Evolutionary conservation across 2,797 vertebrate species (phyloP).

Genomic region (Ptychadena robeensis): DNA sequence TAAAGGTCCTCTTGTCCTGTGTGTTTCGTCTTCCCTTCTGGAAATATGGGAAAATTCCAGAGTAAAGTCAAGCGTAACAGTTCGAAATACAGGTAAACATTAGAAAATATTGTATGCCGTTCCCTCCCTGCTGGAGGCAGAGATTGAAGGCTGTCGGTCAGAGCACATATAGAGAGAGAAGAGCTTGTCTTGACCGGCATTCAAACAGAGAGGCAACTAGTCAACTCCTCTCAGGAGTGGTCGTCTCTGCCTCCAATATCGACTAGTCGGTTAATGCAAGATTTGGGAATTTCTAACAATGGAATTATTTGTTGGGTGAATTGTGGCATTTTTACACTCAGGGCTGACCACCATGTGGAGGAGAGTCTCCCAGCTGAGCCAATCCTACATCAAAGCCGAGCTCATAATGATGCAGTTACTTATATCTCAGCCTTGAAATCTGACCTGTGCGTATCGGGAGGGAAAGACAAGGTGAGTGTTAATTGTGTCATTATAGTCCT

Average conservation of each 20-base stretch:
- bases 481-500: neutral
- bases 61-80: slow-evolving; percentile 86
- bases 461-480: slow-evolving; percentile 84
- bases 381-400: slow-evolving; percentile 76
- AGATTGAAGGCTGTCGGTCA: too few species aligned
- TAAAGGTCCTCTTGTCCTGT: neutral
- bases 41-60: slow-evolving; percentile 89
- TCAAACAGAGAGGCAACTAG: too few species aligned
- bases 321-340: slow-evolving; percentile 61
- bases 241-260: too few species aligned
- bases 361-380: slow-evolving; percentile 68
- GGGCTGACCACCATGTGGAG: slow-evolving; percentile 72
- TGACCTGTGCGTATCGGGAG: slow-evolving; percentile 89
- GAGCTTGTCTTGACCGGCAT: too few species aligned
- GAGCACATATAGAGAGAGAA: too few species aligned
- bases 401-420: slow-evolving; percentile 81
- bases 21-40: neutral
- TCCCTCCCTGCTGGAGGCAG: too few species aligned
- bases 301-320: too few species aligned
- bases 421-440: slow-evolving; percentile 83
- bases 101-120: too few species aligned
- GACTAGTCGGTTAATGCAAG: too few species aligned
- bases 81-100: slow-evolving; percentile 85
- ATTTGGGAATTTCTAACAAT: too few species aligned
- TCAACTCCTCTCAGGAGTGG: too few species aligned